Percentiles rank a stretch among this genome's conserved stretches.
Evolutionary conservation across 2,797 vertebrate genomes (phyloP).

Genomic region (Mormyrus hasselquistii): DNA sequence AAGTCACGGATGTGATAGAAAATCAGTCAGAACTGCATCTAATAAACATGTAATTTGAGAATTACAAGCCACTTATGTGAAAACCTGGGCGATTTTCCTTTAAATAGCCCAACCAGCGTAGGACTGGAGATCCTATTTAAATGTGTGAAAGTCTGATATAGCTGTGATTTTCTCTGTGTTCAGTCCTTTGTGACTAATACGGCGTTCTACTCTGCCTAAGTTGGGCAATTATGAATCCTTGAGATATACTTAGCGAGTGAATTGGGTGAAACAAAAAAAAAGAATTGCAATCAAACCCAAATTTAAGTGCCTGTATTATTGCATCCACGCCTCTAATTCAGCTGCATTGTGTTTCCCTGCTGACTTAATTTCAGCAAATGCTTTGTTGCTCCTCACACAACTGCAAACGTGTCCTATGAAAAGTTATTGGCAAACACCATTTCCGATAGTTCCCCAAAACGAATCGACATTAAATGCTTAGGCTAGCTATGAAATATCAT

Average conservation of each 20-base stretch:
- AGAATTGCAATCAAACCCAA: neutral
- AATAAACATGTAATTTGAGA: constrained; percentile 4
- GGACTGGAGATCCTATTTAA: neutral
- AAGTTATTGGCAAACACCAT: neutral
- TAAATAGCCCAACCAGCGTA: neutral
- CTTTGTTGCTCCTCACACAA: neutral
- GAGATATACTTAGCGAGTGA: neutral
- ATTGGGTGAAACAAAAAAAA: neutral
- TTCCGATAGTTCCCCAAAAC: neutral
- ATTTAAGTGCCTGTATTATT: neutral
- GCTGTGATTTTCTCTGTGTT: neutral
- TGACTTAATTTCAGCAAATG: neutral
- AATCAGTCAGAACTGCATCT: neutral
- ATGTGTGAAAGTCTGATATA: neutral
- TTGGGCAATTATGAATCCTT: neutral
- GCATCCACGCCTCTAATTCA: neutral
- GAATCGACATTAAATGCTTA: neutral
- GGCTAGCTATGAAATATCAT: neutral
- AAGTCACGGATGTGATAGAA: neutral
- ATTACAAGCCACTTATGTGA: neutral
- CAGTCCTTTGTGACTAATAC: constrained; percentile 12
- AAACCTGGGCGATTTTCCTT: neutral
- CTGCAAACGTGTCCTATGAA: neutral
- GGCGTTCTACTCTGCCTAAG: neutral
- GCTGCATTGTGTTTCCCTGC: neutral